Base-by-base conservation (phyloP, 2,113 vertebrate genomes). In the Kryptolebias marmoratus region DNA sequence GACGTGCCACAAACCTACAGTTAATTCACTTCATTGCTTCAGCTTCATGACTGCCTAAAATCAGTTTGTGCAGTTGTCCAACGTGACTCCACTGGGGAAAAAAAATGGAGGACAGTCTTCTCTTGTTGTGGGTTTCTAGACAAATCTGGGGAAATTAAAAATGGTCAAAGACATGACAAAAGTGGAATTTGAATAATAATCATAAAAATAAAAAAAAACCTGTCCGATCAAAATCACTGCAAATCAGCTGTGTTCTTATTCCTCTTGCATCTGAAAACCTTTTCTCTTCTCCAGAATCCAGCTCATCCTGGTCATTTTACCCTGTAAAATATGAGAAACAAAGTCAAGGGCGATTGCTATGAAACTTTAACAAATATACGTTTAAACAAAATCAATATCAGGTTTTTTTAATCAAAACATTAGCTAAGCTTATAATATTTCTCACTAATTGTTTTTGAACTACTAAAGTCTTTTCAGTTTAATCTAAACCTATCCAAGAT, bases 251-350 rank as follows among this genome's bases (percentile, higher is more conserved):
- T 27, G 27, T 16, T 13, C 11, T 15, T 72, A 45, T n/a, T 53
- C 58, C 53, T 54, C 13, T 48, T 36, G 36, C 7, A 3, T 36
- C 36, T 36, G 36, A 31, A 30, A 48, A 9, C n/a, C 28, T 8
- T 2, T 28, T 27, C 11, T 22, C 6, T 44, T 61, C 50, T 52
- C 8, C 54, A 56, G 13, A 14, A 5, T 56, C 54, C 13, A 56
- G 28, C 13, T 28, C 2, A 3, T 28, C 13, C 28, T 31, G 30
- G 22, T 48, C 1, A n/a, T n/a, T 56, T 64, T 45, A 71, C 5
- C 66, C 64, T 76, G 50, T 9, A 66, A 73, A 36, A 60, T 42
- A 63, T 42, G 9, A 28, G 16, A 57, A 74, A n/a, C 2, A 69
- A 52, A 13, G 1, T 22, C 22, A 28, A 36, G 11, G 36, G 13